Evolutionary conservation across 2,888 invertebrate species (phyloP).

Genomic region (Drosophila mettleri): DNA sequence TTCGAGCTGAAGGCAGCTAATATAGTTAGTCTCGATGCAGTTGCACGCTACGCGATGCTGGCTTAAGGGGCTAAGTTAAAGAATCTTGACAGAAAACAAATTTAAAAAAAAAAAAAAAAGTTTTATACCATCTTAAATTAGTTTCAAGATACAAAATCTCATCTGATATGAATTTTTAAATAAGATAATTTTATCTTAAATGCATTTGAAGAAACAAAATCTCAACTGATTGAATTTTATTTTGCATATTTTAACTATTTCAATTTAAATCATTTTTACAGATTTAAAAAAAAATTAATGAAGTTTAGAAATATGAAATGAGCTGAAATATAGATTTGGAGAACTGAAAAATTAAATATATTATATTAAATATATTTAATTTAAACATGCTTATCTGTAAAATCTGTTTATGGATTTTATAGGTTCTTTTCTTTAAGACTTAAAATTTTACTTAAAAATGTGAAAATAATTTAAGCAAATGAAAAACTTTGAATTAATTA

Average conservation of each 20-base stretch:
- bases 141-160: neutral
- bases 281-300: too few species aligned
- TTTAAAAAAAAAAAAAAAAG: neutral
- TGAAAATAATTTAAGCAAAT: too few species aligned
- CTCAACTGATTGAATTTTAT: neutral
- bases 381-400: too few species aligned
- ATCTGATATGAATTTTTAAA: too few species aligned
- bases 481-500: too few species aligned
- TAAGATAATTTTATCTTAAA: neutral
- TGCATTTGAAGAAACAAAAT: neutral
- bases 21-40: conserved; percentile 56
- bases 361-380: too few species aligned
- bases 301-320: too few species aligned
- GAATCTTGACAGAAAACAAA: neutral
- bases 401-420: too few species aligned
- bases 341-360: too few species aligned
- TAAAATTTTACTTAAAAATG: too few species aligned
- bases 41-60: conserved; percentile 44
- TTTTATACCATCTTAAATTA: neutral
- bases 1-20: conserved; percentile 69
- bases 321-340: too few species aligned
- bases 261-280: neutral
- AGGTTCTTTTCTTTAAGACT: too few species aligned
- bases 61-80: conserved; percentile 19
- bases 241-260: neutral